Conservation (phyloP, 2,888 invertebrate genomes). For the Drosophila kuntzei region DNA sequence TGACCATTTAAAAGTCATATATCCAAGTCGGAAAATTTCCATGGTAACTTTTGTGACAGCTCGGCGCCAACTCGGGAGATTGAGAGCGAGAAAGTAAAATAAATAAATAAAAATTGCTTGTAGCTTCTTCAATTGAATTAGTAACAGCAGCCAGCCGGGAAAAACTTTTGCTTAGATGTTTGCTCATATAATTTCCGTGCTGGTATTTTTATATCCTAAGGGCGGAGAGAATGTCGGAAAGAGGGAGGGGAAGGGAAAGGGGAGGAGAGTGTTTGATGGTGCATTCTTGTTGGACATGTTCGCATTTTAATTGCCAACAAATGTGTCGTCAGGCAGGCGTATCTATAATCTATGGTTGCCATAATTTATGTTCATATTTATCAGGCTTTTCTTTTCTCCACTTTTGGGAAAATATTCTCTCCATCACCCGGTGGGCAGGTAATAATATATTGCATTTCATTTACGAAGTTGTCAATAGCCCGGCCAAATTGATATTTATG, state of each 20-base stretch:
- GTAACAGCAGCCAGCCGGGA: conserved; percentile 5
- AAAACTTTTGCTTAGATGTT: conserved; percentile 41
- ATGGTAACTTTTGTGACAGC: conserved; percentile 54
- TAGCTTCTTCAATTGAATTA: conserved; percentile 48
- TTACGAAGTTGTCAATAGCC: conserved; percentile 47
- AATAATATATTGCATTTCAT: conserved; percentile 50
- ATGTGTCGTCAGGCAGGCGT: conserved; percentile 35
- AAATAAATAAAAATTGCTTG: conserved; percentile 34
- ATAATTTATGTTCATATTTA: conserved; percentile 39
- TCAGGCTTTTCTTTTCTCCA: conserved; percentile 21
- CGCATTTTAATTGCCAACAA: conserved; percentile 56
- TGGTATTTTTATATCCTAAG: conserved; percentile 43
- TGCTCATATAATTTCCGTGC: conserved; percentile 26
- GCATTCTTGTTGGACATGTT: conserved; percentile 8
- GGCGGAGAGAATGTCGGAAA: background rate
- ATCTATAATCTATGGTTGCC: conserved; percentile 28
- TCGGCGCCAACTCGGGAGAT: background rate
- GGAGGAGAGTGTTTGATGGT: background rate
- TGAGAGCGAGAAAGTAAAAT: background rate
- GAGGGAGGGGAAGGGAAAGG: too few species aligned
- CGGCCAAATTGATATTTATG: conserved; percentile 62
- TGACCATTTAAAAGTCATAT: conserved; percentile 38
- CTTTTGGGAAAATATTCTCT: background rate
- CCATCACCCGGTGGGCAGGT: conserved; percentile 7
- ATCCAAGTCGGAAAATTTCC: conserved; percentile 29